Evolutionary conservation across 1,140 invertebrate species (phyloP).

Genomic region (Grapholita molesta): DNA sequence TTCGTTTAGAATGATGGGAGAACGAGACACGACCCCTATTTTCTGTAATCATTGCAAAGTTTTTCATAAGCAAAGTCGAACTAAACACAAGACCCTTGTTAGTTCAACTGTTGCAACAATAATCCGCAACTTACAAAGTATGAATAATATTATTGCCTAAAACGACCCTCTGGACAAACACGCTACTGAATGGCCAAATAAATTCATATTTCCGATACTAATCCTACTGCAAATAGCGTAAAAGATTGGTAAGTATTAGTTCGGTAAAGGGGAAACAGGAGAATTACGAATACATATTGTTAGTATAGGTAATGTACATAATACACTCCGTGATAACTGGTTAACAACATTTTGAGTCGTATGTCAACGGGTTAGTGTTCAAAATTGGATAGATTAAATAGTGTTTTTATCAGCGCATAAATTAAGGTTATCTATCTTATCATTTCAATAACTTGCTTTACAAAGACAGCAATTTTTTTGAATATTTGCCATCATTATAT

Average conservation of each 20-base stretch:
- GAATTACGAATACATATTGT: slow-evolving; percentile 14
- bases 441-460: too few species aligned
- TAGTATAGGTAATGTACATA: background rate
- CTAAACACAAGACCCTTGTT: background rate
- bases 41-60: too few species aligned
- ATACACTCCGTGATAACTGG: background rate
- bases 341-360: background rate
- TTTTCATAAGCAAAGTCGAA: too few species aligned
- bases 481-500: too few species aligned
- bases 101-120: slow-evolving; percentile 14
- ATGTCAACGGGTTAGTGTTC: background rate
- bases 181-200: slow-evolving; percentile 40
- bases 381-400: too few species aligned
- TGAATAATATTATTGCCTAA: slow-evolving; percentile 46
- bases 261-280: background rate
- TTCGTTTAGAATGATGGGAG: background rate
- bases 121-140: slow-evolving; percentile 29
- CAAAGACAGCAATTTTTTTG: too few species aligned
- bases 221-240: slow-evolving; percentile 33
- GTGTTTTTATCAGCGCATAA: too few species aligned
- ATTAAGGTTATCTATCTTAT: too few species aligned
- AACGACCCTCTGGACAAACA: slow-evolving; percentile 23
- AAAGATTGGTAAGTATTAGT: slow-evolving; percentile 1
- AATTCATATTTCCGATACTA: slow-evolving; percentile 40
- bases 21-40: too few species aligned